Conservation (phyloP, 2,113 vertebrate species). For the Rafetus swinhoei region DNA sequence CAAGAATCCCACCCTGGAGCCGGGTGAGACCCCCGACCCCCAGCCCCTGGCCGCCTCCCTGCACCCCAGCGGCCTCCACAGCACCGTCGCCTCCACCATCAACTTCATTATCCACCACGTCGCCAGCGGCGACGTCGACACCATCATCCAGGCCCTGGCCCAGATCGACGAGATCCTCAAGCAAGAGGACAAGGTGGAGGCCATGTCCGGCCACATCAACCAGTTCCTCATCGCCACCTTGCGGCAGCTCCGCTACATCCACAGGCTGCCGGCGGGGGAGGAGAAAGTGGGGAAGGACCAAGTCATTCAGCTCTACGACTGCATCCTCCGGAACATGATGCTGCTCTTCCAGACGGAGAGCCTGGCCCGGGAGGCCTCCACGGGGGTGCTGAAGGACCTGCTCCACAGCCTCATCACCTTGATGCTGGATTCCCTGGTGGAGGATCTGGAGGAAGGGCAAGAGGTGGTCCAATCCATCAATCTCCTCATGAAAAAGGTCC, state of each 20-base stretch:
- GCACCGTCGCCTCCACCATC: slow-evolving; percentile 83
- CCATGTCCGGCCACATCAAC: slow-evolving; percentile 87
- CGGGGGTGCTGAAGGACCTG: slow-evolving; percentile 84
- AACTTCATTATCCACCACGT: slow-evolving; percentile 86
- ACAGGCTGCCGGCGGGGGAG: slow-evolving; percentile 84
- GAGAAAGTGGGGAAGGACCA: slow-evolving; percentile 83
- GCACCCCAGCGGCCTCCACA: slow-evolving; percentile 82
- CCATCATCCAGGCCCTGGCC: slow-evolving; percentile 82
- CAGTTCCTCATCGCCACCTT: slow-evolving; percentile 87
- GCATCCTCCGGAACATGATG: slow-evolving; percentile 85
- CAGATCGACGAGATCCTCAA: slow-evolving; percentile 86
- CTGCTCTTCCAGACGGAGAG: slow-evolving; percentile 83
- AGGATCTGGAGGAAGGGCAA: slow-evolving; percentile 80
- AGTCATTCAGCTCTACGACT: slow-evolving; percentile 85
- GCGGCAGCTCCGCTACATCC: slow-evolving; percentile 87
- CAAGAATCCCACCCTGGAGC: slow-evolving; percentile 80
- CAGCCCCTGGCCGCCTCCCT: slow-evolving; percentile 79
- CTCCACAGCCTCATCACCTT: slow-evolving; percentile 84
- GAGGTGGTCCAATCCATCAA: slow-evolving; percentile 82
- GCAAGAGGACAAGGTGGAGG: slow-evolving; percentile 82
- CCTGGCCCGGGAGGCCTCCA: slow-evolving; percentile 80
- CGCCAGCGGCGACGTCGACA: slow-evolving; percentile 84
- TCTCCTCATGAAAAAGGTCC: slow-evolving; percentile 79
- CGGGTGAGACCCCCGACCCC: slow-evolving; percentile 80
- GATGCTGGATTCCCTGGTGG: slow-evolving; percentile 80